These are phyloP conservation scores for Galemys pyrenaicus DNA, from an alignment of 2,113 vertebrate species.

Conservation along the genomic window DNA sequence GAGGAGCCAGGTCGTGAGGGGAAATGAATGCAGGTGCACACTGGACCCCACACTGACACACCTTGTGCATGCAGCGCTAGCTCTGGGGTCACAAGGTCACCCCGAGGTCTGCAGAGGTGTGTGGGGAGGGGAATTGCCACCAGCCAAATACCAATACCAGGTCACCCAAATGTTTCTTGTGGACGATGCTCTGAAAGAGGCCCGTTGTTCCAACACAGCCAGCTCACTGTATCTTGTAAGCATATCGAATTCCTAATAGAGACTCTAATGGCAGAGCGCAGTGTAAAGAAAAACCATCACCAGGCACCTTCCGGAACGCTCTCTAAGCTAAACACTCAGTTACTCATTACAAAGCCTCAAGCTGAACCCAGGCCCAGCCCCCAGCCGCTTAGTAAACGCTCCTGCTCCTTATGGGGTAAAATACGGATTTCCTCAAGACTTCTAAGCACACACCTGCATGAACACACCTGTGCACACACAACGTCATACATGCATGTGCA, in stretches of 20 bases:
- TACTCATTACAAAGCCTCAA: background rate
- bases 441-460: background rate
- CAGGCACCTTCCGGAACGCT: background rate
- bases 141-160: background rate
- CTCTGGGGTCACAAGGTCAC: background rate
- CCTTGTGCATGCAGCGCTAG: background rate
- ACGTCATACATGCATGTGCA: too few relatives aligned
- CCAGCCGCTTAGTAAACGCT: background rate
- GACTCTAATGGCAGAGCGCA: background rate
- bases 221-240: background rate
- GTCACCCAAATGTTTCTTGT: background rate
- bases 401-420: background rate
- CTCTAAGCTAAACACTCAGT: background rate
- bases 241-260: background rate
- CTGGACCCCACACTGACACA: background rate
- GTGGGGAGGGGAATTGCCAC: background rate
- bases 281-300: background rate
- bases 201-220: background rate
- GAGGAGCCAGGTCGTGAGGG: background rate
- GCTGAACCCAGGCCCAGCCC: background rate
- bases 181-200: background rate
- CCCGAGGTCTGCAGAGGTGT: background rate
- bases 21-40: fast-evolving
- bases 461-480: background rate
- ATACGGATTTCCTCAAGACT: background rate